Evolutionary conservation across 2,797 vertebrate genomes (phyloP), one percentile per base, ranked within the genome.

Genomic region (Phoxinus dragarum): DNA sequence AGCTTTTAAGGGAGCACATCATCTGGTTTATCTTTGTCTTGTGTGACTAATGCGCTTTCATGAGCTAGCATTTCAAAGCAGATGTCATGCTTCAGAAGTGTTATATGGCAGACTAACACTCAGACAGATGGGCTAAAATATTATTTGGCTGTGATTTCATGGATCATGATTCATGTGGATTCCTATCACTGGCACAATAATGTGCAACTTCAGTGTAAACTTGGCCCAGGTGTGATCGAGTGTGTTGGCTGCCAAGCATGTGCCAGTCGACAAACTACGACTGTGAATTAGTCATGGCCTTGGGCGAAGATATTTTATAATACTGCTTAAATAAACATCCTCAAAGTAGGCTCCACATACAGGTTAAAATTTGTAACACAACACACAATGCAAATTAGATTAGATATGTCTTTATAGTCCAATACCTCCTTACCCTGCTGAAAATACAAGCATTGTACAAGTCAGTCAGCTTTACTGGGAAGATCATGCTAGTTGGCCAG

Each of bases 31-130:
- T 80, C 84, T 79, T 79, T 84, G 66, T 44, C 52, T 44, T 38
- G 67, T 79, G 56, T 85, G 84, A 85, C 77, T 80, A 80, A 85
- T 74, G 69, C 34, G 3, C 77, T 66, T 80, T 85, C 69, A 66
- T 73, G 75, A 71, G 75, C 52, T 61, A 52, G 31, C 56, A 10
- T 80, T 80, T 73, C 40, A 73, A 61, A 80, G 77, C 84, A 85
- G 77, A 85, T 85, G 84, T 66, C 77, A 80, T 38, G 76, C 59
- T 66, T 84, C 31, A 84, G 72, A 84, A 76, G 72, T 84, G 81
- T 66, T 54, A 76, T 49, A 82, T 3, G 11, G 38, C 67, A 64
- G 54, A 72, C 76, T 73, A 72, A 80, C 84, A 73, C 38, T 38
- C 27, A 49, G 67, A 72, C 84, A 49, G 76, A 85, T 66, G 76